These are phyloP conservation scores for Pardalotus punctatus DNA, from an alignment of 2,113 vertebrate species.

Conservation along the genomic window DNA sequence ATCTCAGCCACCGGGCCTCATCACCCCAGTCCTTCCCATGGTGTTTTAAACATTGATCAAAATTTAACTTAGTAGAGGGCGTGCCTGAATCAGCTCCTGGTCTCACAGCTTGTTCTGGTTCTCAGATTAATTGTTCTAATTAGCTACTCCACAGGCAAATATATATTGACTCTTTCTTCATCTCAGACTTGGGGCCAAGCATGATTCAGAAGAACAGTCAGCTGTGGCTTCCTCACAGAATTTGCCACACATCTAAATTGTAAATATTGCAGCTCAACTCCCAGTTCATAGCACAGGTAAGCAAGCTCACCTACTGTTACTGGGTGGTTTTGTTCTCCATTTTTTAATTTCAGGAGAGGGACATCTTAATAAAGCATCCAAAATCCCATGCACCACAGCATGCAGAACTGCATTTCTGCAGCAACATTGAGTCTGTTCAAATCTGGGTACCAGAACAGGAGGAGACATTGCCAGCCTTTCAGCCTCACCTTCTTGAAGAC, in stretches of 20 bases:
- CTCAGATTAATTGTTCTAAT: constrained; percentile 39
- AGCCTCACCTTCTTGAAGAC: not conserved
- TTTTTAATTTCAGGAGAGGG: not conserved
- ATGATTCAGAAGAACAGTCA: not conserved
- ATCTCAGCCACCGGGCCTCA: not conserved
- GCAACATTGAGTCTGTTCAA: accelerated
- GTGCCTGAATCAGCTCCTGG: not conserved
- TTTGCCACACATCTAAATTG: not conserved
- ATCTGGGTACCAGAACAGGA: not conserved
- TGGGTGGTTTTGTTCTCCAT: not conserved
- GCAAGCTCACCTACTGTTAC: not conserved
- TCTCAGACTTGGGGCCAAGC: not conserved
- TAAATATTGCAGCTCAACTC: not conserved
- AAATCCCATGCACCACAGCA: not conserved
- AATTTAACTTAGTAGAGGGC: not conserved
- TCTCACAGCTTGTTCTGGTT: constrained; percentile 1
- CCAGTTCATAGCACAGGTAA: not conserved
- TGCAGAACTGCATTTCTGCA: not conserved
- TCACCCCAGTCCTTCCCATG: not conserved
- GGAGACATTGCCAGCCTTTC: not conserved
- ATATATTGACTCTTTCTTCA: not conserved
- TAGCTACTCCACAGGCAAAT: constrained; percentile 17
- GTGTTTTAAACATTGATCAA: not conserved
- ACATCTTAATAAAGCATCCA: not conserved
- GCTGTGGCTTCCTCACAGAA: not conserved